Base-by-base conservation (phyloP, 1,140 invertebrate species). In the Euwallacea similis region DNA sequence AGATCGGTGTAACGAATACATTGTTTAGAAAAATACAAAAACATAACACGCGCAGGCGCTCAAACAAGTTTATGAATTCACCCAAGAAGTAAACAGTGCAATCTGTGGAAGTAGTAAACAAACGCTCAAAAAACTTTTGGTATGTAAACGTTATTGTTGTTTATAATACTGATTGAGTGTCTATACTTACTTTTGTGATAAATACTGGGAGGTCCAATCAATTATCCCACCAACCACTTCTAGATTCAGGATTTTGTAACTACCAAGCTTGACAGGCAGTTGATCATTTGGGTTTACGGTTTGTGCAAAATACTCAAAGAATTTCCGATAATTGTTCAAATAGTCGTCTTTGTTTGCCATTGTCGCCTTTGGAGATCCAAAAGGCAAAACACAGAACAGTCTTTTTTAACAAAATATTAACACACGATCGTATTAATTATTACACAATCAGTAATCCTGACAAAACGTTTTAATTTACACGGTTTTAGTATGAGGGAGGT, bases 191-290 rank as follows among this genome's bases (percentile, higher is more conserved):
- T 88, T 90, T 81, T 89, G 86, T 76, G 88, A 87, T 61, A 94
- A 84, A 83, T 93, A 93, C 79, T 92, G 89, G 56, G 89, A 86
- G 53, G 86, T 87, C 87, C 91, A 92, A 79, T 91, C 89, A 66
- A 92, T 85, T 63, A 92, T 87, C 82, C 92, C 91, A 44, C 91
- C 91, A 75, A 87, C 84, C 55, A 93, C 81, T 82, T 93, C 92
- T 10, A 82, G 79, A 74, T 89, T 86, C 15, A 85, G 85, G 47
- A 93, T 86, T 64, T 88, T 87, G 79, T 89, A 88, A 65, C 86
- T 86, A 43, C 85, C 86, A 59, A 90, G 88, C 79, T 89, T 88
- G 10, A 93, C 87, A 53, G 91, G 91, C 75, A 92, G 81, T 75
- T 91, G 89, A 82, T 93, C 91, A 77, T 89, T 85, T 0, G 87